These are phyloP conservation scores for Neoseiulus cucumeris DNA, from an alignment of 1,140 invertebrate species.

Conservation along the genomic window DNA sequence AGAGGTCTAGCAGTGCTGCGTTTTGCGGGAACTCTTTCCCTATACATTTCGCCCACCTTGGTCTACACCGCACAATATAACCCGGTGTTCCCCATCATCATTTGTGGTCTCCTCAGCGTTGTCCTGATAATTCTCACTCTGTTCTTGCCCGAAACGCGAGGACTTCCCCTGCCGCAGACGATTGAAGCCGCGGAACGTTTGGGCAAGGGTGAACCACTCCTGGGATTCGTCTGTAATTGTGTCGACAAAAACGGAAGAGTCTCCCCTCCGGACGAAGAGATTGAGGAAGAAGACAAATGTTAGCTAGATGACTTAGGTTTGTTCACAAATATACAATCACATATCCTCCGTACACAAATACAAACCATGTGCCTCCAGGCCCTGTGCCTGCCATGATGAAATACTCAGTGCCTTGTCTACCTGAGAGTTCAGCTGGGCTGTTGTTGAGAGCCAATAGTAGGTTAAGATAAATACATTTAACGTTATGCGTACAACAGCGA, in stretches of 20 bases:
- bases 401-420: no score
- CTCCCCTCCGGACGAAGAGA: not conserved
- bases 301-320: no score
- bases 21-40: slow-evolving; percentile 61
- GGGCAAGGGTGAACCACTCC: not conserved
- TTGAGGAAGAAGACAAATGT: not conserved
- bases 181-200: not conserved
- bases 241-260: not conserved
- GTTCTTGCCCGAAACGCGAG: not conserved
- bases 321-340: no score
- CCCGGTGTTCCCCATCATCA: slow-evolving; percentile 6
- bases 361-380: no score
- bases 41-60: slow-evolving; percentile 55
- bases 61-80: slow-evolving; percentile 34
- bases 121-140: not conserved
- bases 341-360: no score
- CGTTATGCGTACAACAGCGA: no score
- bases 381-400: no score
- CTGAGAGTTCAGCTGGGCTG: no score
- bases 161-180: slow-evolving; percentile 3
- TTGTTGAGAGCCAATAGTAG: no score
- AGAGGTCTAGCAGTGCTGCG: slow-evolving; percentile 62
- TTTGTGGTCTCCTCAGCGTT: slow-evolving; percentile 1
- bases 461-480: no score
- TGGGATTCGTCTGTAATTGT: not conserved